Conservation (phyloP, 2,113 vertebrate genomes). For the Camelus dromedarius region DNA sequence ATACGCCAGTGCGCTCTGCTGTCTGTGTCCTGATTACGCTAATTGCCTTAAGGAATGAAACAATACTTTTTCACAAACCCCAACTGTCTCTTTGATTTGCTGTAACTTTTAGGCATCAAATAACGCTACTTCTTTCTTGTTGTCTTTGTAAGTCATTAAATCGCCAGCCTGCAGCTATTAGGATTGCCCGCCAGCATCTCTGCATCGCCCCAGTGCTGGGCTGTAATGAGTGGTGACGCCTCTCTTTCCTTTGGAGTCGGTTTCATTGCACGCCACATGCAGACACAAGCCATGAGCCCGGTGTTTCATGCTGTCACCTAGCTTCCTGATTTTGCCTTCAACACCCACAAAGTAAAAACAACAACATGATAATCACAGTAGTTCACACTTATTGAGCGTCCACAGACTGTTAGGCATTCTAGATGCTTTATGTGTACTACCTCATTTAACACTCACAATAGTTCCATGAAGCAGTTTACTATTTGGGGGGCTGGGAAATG, state of each 20-base stretch:
- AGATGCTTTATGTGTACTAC: background rate
- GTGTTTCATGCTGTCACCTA: background rate
- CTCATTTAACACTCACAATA: background rate
- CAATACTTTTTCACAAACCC: background rate
- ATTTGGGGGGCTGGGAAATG: background rate
- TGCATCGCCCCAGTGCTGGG: background rate
- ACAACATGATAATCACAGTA: background rate
- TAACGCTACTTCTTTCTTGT: constrained; percentile 25
- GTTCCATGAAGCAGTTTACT: background rate
- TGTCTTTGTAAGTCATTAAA: constrained; percentile 65
- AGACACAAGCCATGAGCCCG: background rate
- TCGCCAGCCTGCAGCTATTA: constrained; percentile 40
- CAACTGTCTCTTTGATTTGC: background rate
- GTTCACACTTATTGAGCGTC: background rate
- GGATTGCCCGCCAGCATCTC: background rate
- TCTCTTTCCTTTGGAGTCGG: background rate
- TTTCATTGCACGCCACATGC: background rate
- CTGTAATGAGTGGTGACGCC: background rate
- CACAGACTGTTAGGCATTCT: background rate
- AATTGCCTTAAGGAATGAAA: constrained; percentile 37
- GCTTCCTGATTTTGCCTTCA: constrained; percentile 24
- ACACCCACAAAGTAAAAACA: background rate
- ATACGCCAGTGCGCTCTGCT: background rate
- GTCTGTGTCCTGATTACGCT: background rate
- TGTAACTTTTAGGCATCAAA: background rate